These are phyloP conservation scores for Drosophila ustulata DNA, from an alignment of 2,888 invertebrate species.

Conservation along the genomic window DNA sequence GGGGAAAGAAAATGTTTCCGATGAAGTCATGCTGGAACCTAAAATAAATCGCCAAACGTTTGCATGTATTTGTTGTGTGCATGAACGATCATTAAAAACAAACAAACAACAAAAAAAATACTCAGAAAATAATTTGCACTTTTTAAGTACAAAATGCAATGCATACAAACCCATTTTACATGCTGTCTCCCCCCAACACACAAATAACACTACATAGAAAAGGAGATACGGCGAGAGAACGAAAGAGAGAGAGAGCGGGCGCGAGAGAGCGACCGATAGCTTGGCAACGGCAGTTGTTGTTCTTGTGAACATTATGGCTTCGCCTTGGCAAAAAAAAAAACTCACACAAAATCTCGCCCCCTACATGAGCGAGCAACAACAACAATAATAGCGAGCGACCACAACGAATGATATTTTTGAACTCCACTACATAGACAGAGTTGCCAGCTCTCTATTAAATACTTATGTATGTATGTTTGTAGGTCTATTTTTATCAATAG, in stretches of 20 bases:
- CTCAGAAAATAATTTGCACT: constrained; percentile 68
- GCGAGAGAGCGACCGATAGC: constrained; percentile 42
- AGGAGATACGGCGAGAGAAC: constrained; percentile 31
- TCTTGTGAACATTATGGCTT: constrained; percentile 75
- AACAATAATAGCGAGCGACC: constrained; percentile 31
- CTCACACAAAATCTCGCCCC: constrained; percentile 66
- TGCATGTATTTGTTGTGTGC: constrained; percentile 23
- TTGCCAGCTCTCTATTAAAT: constrained; percentile 50
- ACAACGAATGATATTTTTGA: constrained; percentile 70
- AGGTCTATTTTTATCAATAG: constrained; percentile 42
- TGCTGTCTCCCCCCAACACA: constrained; percentile 33
- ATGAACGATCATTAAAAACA: constrained; percentile 68
- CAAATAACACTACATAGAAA: constrained; percentile 28
- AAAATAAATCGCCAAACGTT: constrained; percentile 69
- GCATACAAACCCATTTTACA: constrained; percentile 60
- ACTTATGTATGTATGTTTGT: constrained; percentile 11
- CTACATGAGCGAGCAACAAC: constrained; percentile 52
- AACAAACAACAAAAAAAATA: constrained; percentile 23
- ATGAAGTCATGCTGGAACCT: constrained; percentile 77
- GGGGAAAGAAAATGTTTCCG: constrained; percentile 54
- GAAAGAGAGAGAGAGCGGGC: constrained; percentile 22
- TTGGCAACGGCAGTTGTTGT: constrained; percentile 68
- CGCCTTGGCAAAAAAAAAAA: constrained; percentile 55
- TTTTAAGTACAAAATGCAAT: constrained; percentile 74
- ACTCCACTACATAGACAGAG: constrained; percentile 74